These are phyloP conservation scores for Heliopora coerulea DNA, from an alignment of 92 coral and sea anemone genomes.

Conservation along the genomic window DNA sequence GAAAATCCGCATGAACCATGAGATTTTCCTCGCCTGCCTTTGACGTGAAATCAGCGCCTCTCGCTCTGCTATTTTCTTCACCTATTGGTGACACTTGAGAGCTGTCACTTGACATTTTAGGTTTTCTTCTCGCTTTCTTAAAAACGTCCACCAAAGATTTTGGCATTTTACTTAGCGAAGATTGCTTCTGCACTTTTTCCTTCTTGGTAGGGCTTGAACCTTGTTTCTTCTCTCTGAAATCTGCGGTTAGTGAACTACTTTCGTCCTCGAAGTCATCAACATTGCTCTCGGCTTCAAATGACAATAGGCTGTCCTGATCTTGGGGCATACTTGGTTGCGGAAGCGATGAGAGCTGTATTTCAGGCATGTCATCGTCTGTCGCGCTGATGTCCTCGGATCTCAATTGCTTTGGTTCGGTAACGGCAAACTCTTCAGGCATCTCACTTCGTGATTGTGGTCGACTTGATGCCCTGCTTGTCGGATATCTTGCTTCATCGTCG, in stretches of 20 bases:
- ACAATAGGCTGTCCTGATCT: not conserved
- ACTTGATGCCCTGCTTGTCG: not conserved
- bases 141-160: conserved; percentile 19
- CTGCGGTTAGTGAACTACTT: conserved; percentile 31
- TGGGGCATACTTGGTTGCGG: not conserved
- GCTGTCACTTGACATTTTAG: conserved; percentile 26
- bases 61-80: not conserved
- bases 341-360: not conserved
- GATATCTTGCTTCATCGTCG: not conserved
- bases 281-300: conserved; percentile 18
- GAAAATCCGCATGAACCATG: not conserved
- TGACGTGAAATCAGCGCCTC: not conserved
- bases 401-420: not conserved
- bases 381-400: conserved; percentile 11
- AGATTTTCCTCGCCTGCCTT: not conserved
- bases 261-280: conserved; percentile 21
- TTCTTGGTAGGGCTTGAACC: conserved; percentile 2
- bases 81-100: conserved; percentile 26
- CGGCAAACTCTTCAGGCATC: conserved; percentile 1
- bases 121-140: conserved; percentile 25
- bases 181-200: conserved; percentile 6
- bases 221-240: not conserved
- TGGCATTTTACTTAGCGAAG: conserved; percentile 30
- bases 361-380: not conserved
- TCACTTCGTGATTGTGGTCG: conserved; percentile 25